Conservation (phyloP, 1,140 invertebrate species). For the Ceratoteleas bidentatus region DNA sequence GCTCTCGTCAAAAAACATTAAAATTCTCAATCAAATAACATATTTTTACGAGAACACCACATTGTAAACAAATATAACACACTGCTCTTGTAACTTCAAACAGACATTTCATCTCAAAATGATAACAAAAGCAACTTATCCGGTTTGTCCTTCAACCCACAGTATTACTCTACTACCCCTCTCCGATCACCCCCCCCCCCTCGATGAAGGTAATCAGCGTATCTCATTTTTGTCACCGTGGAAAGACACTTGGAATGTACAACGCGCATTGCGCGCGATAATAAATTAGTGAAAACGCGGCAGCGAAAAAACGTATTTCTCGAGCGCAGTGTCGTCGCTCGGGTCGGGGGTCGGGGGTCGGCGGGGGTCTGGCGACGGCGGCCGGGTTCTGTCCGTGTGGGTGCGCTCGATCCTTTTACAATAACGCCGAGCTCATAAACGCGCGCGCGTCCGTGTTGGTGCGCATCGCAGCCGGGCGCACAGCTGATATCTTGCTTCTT, state of each 20-base stretch:
- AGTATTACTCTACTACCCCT: too few species aligned
- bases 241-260: neutral
- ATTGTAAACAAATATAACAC: too few species aligned
- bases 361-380: neutral
- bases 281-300: constrained; percentile 15
- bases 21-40: too few species aligned
- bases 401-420: constrained; percentile 18
- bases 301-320: neutral
- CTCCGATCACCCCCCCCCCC: too few species aligned
- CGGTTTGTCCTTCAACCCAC: too few species aligned
- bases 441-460: neutral
- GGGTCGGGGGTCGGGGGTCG: neutral
- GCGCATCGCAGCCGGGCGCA: neutral
- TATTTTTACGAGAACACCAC: too few species aligned
- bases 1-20: too few species aligned
- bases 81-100: too few species aligned
- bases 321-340: constrained; percentile 9
- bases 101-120: too few species aligned
- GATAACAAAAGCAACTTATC: too few species aligned
- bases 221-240: neutral
- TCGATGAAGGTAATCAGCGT: too few species aligned
- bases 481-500: constrained; percentile 43
- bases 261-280: neutral
- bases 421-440: constrained; percentile 31
- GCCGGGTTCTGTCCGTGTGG: neutral